Evolutionary conservation across 2,797 vertebrate species (phyloP).

Genomic region (Squalus acanthias): DNA sequence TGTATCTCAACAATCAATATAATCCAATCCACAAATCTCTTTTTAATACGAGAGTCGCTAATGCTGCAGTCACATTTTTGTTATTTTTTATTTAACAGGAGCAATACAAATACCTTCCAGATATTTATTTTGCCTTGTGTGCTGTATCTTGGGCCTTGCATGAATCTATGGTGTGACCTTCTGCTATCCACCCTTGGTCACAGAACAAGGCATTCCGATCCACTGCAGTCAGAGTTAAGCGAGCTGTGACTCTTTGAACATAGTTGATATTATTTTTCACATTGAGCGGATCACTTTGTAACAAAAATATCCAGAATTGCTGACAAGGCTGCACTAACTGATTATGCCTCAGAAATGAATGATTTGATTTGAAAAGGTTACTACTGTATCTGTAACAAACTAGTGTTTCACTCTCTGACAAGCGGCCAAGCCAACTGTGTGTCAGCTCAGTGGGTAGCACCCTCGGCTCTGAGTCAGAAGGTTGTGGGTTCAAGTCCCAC

Average conservation of each 20-base stretch:
- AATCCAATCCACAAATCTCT: neutral
- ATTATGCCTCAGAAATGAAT: neutral
- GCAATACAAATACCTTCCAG: neutral
- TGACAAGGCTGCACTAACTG: neutral
- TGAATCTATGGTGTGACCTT: slow-evolving; percentile 12
- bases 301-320: slow-evolving; percentile 15
- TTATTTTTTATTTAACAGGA: neutral
- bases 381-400: neutral
- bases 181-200: neutral
- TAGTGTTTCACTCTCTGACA: neutral
- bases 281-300: neutral
- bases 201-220: neutral
- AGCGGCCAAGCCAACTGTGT: neutral
- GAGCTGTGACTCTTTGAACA: neutral
- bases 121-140: neutral
- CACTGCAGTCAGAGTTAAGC: slow-evolving; percentile 15
- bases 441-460: neutral
- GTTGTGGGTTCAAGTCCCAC: neutral
- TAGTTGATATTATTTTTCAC: slow-evolving; percentile 28
- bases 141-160: neutral
- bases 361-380: neutral
- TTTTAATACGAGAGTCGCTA: neutral
- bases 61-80: neutral
- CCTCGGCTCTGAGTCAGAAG: neutral
- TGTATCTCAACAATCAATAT: neutral